Percentiles rank a stretch among this genome's conserved stretches.
Evolutionary conservation across 2,888 invertebrate species (phyloP).

Genomic region (Labia minor): DNA sequence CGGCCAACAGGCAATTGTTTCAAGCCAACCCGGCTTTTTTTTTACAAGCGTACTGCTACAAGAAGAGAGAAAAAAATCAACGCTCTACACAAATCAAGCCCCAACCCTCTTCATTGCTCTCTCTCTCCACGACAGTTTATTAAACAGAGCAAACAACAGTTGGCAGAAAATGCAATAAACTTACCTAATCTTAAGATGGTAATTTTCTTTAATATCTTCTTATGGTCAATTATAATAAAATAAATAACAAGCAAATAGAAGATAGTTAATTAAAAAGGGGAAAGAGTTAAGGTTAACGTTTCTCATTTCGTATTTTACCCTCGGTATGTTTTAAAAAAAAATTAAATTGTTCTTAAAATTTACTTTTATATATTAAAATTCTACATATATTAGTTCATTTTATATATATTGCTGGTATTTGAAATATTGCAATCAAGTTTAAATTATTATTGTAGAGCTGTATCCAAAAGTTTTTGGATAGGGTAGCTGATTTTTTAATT

Average conservation of each 20-base stretch:
- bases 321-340: too few relatives aligned
- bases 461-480: too few relatives aligned
- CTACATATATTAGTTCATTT: too few relatives aligned
- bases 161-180: neutral
- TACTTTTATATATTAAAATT: too few relatives aligned
- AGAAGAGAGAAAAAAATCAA: neutral
- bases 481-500: too few relatives aligned
- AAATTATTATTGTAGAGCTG: too few relatives aligned
- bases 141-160: neutral
- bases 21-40: neutral
- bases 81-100: neutral
- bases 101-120: too few relatives aligned
- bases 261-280: neutral
- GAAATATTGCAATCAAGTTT: too few relatives aligned
- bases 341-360: too few relatives aligned
- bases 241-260: neutral
- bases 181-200: neutral
- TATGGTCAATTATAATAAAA: neutral
- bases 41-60: neutral
- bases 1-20: slow-evolving; percentile 4
- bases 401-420: too few relatives aligned
- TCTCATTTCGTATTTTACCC: too few relatives aligned
- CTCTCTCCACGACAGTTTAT: neutral
- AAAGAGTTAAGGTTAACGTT: too few relatives aligned
- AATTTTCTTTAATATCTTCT: neutral